phyloP scores from a whole-genome alignment of 2,888 invertebrate species.

The Caenorhabditis doughertyi region DNA sequence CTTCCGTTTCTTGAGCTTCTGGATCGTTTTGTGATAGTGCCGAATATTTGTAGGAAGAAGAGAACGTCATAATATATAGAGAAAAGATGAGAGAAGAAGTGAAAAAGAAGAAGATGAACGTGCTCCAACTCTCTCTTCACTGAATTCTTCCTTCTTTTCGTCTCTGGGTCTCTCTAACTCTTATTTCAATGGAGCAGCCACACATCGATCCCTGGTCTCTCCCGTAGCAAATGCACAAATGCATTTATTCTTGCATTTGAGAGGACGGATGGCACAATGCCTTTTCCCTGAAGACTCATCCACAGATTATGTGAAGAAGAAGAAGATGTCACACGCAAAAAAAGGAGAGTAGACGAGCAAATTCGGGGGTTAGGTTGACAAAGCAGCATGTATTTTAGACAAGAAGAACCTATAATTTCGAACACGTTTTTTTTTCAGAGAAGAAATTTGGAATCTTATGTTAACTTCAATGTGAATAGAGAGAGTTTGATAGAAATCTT shows the following conservation, averaged over 20 bases:
- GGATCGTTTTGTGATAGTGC: slow-evolving; percentile 65
- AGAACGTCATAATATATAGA: slow-evolving; percentile 53
- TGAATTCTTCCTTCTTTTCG: too few species aligned
- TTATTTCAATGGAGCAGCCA: slow-evolving; percentile 1
- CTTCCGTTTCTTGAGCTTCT: slow-evolving; percentile 41
- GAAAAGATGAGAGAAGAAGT: slow-evolving; percentile 8
- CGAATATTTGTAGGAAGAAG: slow-evolving; percentile 62
- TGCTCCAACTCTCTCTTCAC: slow-evolving; percentile 26
- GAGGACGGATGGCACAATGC: slow-evolving; percentile 8
- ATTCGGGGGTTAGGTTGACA: slow-evolving; percentile 23
- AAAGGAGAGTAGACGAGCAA: neutral
- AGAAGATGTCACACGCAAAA: neutral
- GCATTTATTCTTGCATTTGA: slow-evolving; percentile 61
- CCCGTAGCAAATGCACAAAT: slow-evolving; percentile 31
- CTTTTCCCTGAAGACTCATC: slow-evolving; percentile 48
- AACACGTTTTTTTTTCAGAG: neutral
- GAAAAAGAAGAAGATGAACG: slow-evolving; percentile 15
- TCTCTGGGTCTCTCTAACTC: slow-evolving; percentile 8
- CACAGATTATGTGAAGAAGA: slow-evolving; percentile 25
- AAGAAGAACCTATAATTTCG: neutral
- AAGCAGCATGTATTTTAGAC: neutral
- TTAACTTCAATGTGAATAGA: neutral
- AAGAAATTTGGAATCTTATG: too few species aligned
- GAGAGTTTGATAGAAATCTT: slow-evolving; percentile 30
- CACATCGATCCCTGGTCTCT: slow-evolving; percentile 42